Base-by-base conservation (phyloP, 2,113 vertebrate genomes). In the Trachemys scripta region DNA sequence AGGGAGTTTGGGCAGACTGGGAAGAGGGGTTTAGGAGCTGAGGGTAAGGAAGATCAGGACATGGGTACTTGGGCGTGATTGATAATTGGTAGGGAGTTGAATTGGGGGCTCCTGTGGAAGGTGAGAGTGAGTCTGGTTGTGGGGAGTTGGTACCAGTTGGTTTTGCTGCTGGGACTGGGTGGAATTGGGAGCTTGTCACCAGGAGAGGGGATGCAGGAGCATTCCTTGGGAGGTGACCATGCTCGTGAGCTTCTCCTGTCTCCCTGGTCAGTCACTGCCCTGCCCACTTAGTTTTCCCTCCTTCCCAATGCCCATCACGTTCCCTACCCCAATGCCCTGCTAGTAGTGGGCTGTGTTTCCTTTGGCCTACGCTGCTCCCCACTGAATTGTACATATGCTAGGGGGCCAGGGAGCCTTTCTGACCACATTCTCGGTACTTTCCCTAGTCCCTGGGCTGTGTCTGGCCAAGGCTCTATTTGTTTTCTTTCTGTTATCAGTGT, bases 221-320 rank as follows among this genome's bases (percentile, higher is more conserved):
- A 5, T 35, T 85, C 5, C 78, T 76, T 59, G 27, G 35, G 35
- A 72, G 35, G n/a, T 8, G 17, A 35, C 4, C 35, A 38, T 72
- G 65, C 17, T 72, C 1, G 35, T 35, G 12, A 8, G 17, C 65
- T 10, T 17, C 16, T 72, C 35, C n/a, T 35, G 65, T 72, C 65
- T 72, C 24, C 79, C 20, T 84, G 29, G 17, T 11, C 90, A 87
- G 50, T 87, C 80, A 92, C 80, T n/a, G 65, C 35, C 62, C 62
- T n/a, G 62, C n/a, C 65, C 65, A 19, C 8, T 9, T 65, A n/a
- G 35, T 80, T 89, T 89, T 84, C 59, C 47, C 31, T 49, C 45
- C 59, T 84, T 31, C 42, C 2, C 53, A 54, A 11, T 59, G 25
- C 57, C 57, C 5, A 20, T 0, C 0, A 0, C 54, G 1, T 0